These are phyloP conservation scores for Rotaria macrura DNA, from an alignment of 2,888 invertebrate genomes.

Conservation along the genomic window DNA sequence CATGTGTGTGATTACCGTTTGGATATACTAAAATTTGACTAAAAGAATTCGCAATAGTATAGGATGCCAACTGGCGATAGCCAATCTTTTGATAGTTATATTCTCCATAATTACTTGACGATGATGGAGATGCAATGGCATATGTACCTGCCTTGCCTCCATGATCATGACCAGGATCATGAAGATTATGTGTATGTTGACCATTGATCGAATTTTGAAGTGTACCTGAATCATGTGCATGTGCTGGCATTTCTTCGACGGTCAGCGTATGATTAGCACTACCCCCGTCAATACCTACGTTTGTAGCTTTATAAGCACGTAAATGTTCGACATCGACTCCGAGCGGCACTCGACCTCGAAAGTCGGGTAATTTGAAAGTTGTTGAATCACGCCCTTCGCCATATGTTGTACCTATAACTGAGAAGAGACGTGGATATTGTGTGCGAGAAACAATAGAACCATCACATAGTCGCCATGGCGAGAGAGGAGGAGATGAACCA, in stretches of 20 bases:
- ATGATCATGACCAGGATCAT: constrained; percentile 20
- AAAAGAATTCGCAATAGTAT: background rate
- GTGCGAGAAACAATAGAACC: background rate
- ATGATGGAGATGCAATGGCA: background rate
- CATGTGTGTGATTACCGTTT: background rate
- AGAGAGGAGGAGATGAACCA: background rate
- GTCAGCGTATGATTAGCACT: background rate
- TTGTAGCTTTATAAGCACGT: background rate
- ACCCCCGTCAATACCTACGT: background rate
- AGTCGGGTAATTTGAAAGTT: background rate
- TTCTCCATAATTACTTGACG: background rate
- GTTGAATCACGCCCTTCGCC: background rate
- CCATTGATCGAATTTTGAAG: background rate
- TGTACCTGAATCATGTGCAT: background rate
- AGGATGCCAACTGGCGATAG: background rate
- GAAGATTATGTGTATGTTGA: background rate
- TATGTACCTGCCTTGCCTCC: background rate
- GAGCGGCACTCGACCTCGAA: background rate
- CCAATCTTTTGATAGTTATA: background rate
- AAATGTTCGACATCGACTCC: background rate
- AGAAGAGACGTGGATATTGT: background rate
- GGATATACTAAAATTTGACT: background rate
- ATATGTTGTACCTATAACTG: background rate
- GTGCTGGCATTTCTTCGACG: background rate
- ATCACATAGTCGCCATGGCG: background rate